Evolutionary conservation across 2,888 invertebrate species (phyloP), one percentile per base, ranked within the genome.

Genomic region (Dyspetes luteomarginatus): DNA sequence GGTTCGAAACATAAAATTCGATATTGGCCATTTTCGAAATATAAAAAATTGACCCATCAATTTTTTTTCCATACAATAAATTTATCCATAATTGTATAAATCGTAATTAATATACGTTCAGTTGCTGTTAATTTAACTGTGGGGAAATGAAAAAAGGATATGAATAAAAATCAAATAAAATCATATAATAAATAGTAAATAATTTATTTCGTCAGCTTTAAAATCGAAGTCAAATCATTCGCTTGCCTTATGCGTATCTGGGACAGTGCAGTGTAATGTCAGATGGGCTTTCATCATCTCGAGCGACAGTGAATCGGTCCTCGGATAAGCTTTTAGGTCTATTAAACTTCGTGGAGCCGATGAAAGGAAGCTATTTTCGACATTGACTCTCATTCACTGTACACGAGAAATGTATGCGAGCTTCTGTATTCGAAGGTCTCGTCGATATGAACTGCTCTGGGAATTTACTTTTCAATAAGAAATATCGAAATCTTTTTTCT

Each of bases 291-390:
- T 72, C 68, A 56, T 73, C 60, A 30, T 45, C 41, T 60, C 72
- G 41, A 56, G 24, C 19, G 52, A 55, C 48, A 67, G 72, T n/a
- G 72, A 48, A 56, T 30, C 45, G 24, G 56, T 67, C 41, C 24
- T 45, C 45, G 62, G 50, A 56, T 36, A 60, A 75, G 52, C 41
- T 67, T 56, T n/a, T 62, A 56, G 28, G 71, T 68, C 73, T 82
- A 80, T 83, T 83, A 82, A 68, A 78, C 74, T 65, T 74, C 22
- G 52, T 82, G 76, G 60, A 45, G 45, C 60, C 56, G 68, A 79
- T 83, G 80, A 84, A 85, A 83, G 80, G 81, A 69, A 72, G 75
- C 72, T 83, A 84, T 81, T 85, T 83, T 80, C 73, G 81, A 82
- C 77, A 72, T 74, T 64, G 76, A 77, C 3, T 19, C 73, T 77